phyloP scores from a whole-genome alignment of 2,888 invertebrate genomes.

The Galeruca laticollis region DNA sequence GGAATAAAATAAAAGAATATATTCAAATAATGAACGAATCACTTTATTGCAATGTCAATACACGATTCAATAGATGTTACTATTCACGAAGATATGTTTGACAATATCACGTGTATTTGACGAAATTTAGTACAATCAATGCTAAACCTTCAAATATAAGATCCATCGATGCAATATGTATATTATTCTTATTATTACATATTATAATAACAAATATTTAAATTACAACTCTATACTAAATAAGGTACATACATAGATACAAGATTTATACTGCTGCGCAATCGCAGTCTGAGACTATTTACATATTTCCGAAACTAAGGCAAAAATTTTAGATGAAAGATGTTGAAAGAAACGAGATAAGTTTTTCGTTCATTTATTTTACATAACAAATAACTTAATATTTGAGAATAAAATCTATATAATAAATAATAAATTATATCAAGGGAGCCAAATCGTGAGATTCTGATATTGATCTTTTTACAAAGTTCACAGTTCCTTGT shows the following conservation, averaged over 20 bases:
- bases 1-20: constrained; percentile 24
- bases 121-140: constrained; percentile 53
- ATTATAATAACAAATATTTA: constrained; percentile 66
- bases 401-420: too few relatives aligned
- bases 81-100: constrained; percentile 59
- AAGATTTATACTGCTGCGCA: constrained; percentile 64
- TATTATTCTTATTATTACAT: constrained; percentile 59
- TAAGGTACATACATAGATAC: constrained; percentile 67
- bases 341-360: constrained; percentile 3
- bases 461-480: too few relatives aligned
- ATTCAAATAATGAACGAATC: constrained; percentile 66
- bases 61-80: constrained; percentile 61
- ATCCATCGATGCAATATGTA: constrained; percentile 50
- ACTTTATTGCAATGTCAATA: constrained; percentile 67
- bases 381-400: background rate
- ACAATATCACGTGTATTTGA: constrained; percentile 9
- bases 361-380: background rate
- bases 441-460: too few relatives aligned
- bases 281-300: constrained; percentile 50
- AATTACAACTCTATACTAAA: constrained; percentile 63
- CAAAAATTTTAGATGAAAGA: constrained; percentile 39
- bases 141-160: constrained; percentile 53
- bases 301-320: constrained; percentile 47
- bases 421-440: too few relatives aligned
- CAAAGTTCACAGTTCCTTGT: too few relatives aligned